Evolutionary conservation across 2,113 vertebrate species (phyloP).

Genomic region (Clinocottus analis): DNA sequence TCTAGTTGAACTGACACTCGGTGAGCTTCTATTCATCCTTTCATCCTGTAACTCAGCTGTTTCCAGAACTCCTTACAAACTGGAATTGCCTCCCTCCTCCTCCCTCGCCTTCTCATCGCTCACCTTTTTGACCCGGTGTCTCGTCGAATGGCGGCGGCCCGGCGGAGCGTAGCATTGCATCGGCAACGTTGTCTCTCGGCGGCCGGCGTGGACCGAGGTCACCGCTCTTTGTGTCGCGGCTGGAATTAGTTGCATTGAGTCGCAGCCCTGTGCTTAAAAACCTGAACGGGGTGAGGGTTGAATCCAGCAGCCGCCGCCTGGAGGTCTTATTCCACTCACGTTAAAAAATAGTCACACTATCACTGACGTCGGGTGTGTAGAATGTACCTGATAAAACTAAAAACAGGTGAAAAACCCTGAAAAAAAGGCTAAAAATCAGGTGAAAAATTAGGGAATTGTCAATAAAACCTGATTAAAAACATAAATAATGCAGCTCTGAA

Average conservation of each 20-base stretch:
- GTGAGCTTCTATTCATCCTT: constrained; percentile 31
- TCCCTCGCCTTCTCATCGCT: not conserved
- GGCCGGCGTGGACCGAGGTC: not conserved
- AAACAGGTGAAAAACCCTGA: too few relatives aligned
- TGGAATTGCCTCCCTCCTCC: constrained; percentile 46
- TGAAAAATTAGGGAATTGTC: too few relatives aligned
- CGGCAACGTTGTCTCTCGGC: constrained; percentile 50
- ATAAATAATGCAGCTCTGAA: too few relatives aligned
- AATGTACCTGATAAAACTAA: too few relatives aligned
- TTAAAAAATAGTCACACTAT: too few relatives aligned
- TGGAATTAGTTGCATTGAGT: constrained; percentile 42
- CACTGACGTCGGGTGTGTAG: too few relatives aligned
- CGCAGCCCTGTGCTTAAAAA: constrained; percentile 30
- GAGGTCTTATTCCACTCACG: constrained; percentile 18
- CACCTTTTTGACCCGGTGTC: constrained; percentile 54
- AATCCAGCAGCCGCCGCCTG: not conserved
- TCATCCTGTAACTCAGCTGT: constrained; percentile 29
- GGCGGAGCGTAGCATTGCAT: constrained; percentile 57
- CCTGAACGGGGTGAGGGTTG: constrained; percentile 2
- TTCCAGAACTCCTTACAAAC: constrained; percentile 40
- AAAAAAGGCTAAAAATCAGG: too few relatives aligned
- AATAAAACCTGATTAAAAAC: too few relatives aligned
- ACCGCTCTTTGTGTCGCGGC: constrained; percentile 29
- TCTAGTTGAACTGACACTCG: not conserved
- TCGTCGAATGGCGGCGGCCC: constrained; percentile 41